A percentile compares a stretch with the other conserved stretches of the same genome.
Evolutionary conservation across 1,140 invertebrate genomes (phyloP).

Genomic region (Bombus consobrinus): DNA sequence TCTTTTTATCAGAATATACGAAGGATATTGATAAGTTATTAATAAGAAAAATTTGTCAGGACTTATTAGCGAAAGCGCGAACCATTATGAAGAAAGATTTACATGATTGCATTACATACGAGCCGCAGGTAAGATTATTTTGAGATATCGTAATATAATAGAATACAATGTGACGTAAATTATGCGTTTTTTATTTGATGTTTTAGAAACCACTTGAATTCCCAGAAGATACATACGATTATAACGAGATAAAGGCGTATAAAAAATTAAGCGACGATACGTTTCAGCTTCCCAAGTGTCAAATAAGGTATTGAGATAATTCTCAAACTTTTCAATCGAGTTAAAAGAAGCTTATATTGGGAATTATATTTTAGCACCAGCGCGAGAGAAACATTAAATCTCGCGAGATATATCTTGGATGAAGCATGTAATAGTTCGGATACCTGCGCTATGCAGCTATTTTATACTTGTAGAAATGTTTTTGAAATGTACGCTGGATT

Average conservation of each 20-base stretch:
- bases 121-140: slow-evolving; percentile 66
- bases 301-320: slow-evolving; percentile 84
- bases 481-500: slow-evolving; percentile 91
- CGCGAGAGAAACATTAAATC: slow-evolving; percentile 86
- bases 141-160: neutral
- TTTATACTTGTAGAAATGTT: slow-evolving; percentile 88
- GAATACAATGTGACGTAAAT: neutral
- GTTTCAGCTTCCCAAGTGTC: slow-evolving; percentile 85
- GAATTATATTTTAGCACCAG: slow-evolving; percentile 72
- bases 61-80: slow-evolving; percentile 88
- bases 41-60: slow-evolving; percentile 90
- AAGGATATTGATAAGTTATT: slow-evolving; percentile 91
- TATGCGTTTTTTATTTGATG: neutral
- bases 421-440: slow-evolving; percentile 86
- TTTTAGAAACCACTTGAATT: slow-evolving; percentile 74
- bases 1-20: slow-evolving; percentile 85
- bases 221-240: slow-evolving; percentile 65
- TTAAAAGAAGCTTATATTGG: neutral
- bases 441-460: slow-evolving; percentile 86
- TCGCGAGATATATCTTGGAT: slow-evolving; percentile 88
- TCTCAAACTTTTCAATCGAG: neutral
- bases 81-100: slow-evolving; percentile 92
- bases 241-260: slow-evolving; percentile 57
- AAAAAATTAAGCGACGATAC: slow-evolving; percentile 74
- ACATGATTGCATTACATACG: slow-evolving; percentile 87